These are phyloP conservation scores for Cotesia glomerata DNA, from an alignment of 1,140 invertebrate species.

Conservation along the genomic window DNA sequence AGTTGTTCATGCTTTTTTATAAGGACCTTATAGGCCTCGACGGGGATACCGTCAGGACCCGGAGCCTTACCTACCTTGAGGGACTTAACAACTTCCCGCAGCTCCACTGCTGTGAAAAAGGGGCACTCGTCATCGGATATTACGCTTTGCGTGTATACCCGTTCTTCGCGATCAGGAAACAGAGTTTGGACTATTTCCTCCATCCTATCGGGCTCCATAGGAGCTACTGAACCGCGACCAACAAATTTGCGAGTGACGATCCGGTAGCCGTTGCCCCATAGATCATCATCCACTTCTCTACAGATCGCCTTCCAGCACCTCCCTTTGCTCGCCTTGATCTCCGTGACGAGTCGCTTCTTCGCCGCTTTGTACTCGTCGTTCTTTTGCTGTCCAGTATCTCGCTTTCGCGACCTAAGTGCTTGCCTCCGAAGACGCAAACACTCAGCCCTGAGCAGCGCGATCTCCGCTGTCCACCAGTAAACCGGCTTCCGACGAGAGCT, in stretches of 20 bases:
- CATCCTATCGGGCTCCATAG: background rate
- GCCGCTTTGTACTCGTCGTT: slow-evolving; percentile 22
- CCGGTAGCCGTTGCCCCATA: slow-evolving; percentile 43
- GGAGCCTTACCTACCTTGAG: slow-evolving; percentile 42
- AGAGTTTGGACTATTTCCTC: background rate
- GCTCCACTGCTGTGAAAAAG: slow-evolving; percentile 20
- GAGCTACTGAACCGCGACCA: background rate
- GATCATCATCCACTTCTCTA: slow-evolving; percentile 37
- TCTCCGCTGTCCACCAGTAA: slow-evolving; percentile 49
- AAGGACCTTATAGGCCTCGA: slow-evolving; percentile 24
- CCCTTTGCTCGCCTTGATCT: slow-evolving; percentile 34
- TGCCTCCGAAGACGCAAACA: slow-evolving; percentile 32
- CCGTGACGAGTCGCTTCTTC: slow-evolving; percentile 22
- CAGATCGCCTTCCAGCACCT: slow-evolving; percentile 32
- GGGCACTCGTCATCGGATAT: slow-evolving; percentile 6
- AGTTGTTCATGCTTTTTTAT: background rate
- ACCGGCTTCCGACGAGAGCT: slow-evolving; percentile 3
- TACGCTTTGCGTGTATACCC: background rate
- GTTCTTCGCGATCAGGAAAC: background rate
- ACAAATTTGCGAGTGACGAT: slow-evolving; percentile 36
- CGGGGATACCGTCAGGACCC: slow-evolving; percentile 37
- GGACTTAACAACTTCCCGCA: too few relatives aligned
- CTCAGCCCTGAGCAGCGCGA: slow-evolving; percentile 34
- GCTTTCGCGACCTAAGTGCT: background rate
- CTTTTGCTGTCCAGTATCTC: background rate